Base-by-base conservation (phyloP, 2,113 vertebrate genomes). In the Nycticorax nycticorax region DNA sequence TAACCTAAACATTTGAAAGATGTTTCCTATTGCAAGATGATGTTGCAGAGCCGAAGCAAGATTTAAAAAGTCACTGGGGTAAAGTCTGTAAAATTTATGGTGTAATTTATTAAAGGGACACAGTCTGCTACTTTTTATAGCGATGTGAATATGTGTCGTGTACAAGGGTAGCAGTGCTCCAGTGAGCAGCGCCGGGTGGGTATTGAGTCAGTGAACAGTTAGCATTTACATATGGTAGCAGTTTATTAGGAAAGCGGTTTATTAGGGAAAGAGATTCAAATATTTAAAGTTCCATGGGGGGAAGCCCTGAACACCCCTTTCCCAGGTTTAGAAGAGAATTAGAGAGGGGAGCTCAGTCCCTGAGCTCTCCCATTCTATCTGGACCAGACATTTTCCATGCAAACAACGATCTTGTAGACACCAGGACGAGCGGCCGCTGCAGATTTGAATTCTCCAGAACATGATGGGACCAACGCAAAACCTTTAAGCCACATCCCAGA, bases 51-150 rank as follows among this genome's bases (percentile, higher is more conserved):
- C 73, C 3, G 1, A 57, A 69, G 94, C 10, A 14, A 92, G 94
- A 62, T 82, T 96, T 96, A 55, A 95, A 63, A 88, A 96, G 91
- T 69, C 92, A 62, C 69, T 8, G 81, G 86, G 87, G 96, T 43
- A 76, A 96, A 82, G 94, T 73, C 87, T 87, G 92, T 92, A 97
- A 97, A 96, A 95, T 96, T 95, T 93, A 91, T 85, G 89, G 94
- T 69, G 84, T 45, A 82, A 95, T 92, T 96, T 91, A 93, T 96
- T 96, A 95, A 95, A 94, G 82, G 87, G 94, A 82, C 92, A 89
- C 74, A 92, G 91, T 91, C 92, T 91, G 91, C 86, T 96, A 87
- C 91, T 82, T 94, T 96, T 97, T 94, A 95, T 50, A 33, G 89
- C 0, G 0, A 41, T 69, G 80, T 77, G 89, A 68, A 55, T 33